Base-by-base conservation (phyloP, 2,888 invertebrate species). In the Mesorhabditis belari region DNA sequence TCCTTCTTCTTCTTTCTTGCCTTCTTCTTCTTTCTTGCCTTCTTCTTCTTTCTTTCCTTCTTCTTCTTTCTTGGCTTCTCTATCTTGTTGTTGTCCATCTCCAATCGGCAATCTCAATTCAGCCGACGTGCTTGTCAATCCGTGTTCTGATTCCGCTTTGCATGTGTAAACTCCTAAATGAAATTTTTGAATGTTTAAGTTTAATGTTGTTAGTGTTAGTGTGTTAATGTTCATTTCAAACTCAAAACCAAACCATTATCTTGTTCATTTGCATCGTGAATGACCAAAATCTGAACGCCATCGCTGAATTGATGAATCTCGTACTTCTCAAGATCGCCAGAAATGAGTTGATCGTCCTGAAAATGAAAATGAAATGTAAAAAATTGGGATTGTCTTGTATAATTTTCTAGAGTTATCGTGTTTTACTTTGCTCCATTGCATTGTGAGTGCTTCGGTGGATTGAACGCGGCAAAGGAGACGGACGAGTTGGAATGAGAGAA, bases 121-220 rank as follows among this genome's bases (percentile, higher is more conserved):
- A 19, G 68, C 64, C 59, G 68, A 68, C 52, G 67, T 70, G 57
- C 62, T 71, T 49, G 66, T 64, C 5, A 74, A 63, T 23, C 73
- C 73, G 49, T 70, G 71, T 28, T 74, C 73, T 5, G 70, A 69
- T 49, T 74, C 73, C 6, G 67, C 71, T 12, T 63, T 67, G 35
- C 73, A 74, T 6, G 71, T 70, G 64, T 74, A 74, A 25, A 72
- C 65, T 6, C 70, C 73, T 56, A 58, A 5, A 54, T 29, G 51
- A 51, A 50, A n/a, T n/a, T 51, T 21, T 17, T n/a, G 44, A 6
- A 51, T 51, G 12, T 51, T 6, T 6, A n/a, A n/a, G 44, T 44
- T 44, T 12, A 44, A 44, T 12, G n/a, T n/a, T 44, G 9, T 44
- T 12, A 12, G 44, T 12, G 44, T 9, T n/a, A 9, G 21, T 51